phyloP scores from a whole-genome alignment of 2,113 vertebrate genomes.

The Cyprinodon variegatus region DNA sequence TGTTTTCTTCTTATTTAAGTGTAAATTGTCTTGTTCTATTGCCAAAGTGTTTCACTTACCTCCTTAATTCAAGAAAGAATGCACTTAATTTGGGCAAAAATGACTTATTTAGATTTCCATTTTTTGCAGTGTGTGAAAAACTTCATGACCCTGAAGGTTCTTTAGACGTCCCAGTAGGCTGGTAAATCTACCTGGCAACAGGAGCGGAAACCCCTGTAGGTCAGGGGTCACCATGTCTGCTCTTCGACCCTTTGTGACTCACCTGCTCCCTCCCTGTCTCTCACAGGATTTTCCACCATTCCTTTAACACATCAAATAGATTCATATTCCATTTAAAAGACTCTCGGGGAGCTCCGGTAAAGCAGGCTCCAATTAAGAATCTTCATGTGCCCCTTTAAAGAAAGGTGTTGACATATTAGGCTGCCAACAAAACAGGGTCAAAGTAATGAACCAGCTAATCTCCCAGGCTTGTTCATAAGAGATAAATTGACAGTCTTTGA shows the following conservation, averaged over 20 bases:
- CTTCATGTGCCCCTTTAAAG: conserved; percentile 33
- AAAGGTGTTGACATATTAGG: conserved; percentile 53
- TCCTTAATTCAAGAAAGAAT: too few species aligned
- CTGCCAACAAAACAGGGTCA: conserved; percentile 60
- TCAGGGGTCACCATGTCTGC: conserved; percentile 48
- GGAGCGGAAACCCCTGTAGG: conserved; percentile 40
- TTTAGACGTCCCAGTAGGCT: conserved; percentile 18
- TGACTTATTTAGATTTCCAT: too few species aligned
- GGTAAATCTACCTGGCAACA: conserved; percentile 45
- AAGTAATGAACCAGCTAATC: conserved; percentile 62
- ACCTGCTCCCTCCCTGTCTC: conserved; percentile 23
- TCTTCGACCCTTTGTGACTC: conserved; percentile 38
- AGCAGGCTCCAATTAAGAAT: conserved; percentile 9
- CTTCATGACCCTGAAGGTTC: conserved; percentile 24
- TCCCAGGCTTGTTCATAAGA: conserved; percentile 58
- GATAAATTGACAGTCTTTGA: conserved; percentile 70
- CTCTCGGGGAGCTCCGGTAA: background rate
- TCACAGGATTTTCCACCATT: conserved; percentile 1
- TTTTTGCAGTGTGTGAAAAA: background rate
- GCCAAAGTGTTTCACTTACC: too few species aligned
- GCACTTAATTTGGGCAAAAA: too few species aligned
- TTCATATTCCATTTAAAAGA: conserved; percentile 24
- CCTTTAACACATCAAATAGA: conserved; percentile 13
- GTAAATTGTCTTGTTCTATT: too few species aligned
- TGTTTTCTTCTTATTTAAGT: too few species aligned